Evolutionary conservation across 2,888 invertebrate species (phyloP).

Genomic region (Bombylius discolor): DNA sequence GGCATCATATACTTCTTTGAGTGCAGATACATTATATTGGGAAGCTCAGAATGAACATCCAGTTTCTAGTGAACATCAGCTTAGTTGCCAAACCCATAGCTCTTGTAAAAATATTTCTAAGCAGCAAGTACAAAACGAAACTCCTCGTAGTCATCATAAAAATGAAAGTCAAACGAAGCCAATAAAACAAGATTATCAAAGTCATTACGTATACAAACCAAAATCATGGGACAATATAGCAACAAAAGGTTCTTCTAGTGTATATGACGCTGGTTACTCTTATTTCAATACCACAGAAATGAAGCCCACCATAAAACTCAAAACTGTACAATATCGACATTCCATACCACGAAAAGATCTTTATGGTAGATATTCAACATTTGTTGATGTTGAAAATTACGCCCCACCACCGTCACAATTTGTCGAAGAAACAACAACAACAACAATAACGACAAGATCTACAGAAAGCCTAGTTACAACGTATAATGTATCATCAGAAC

Average conservation of each 20-base stretch:
- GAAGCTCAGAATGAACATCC: slow-evolving; percentile 42
- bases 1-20: slow-evolving; percentile 70
- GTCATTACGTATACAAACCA: slow-evolving; percentile 51
- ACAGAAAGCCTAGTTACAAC: slow-evolving; percentile 64
- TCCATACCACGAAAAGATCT: slow-evolving; percentile 37
- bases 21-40: slow-evolving; percentile 79
- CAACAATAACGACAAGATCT: slow-evolving; percentile 50
- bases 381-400: slow-evolving; percentile 35
- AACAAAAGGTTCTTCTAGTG: slow-evolving; percentile 71
- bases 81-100: slow-evolving; percentile 22
- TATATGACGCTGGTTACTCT: slow-evolving; percentile 77
- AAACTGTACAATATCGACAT: slow-evolving; percentile 38
- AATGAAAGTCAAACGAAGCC: slow-evolving; percentile 29
- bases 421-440: slow-evolving; percentile 38
- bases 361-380: slow-evolving; percentile 34
- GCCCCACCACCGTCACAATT: slow-evolving; percentile 38
- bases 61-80: slow-evolving; percentile 42
- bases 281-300: slow-evolving; percentile 54
- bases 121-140: slow-evolving; percentile 29
- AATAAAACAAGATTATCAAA: slow-evolving; percentile 34
- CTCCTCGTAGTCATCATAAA: slow-evolving; percentile 35
- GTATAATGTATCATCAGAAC: slow-evolving; percentile 50
- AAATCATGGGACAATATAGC: slow-evolving; percentile 85
- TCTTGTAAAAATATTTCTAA: slow-evolving; percentile 20
- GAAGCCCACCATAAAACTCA: slow-evolving; percentile 34